Evolutionary conservation across 2,888 invertebrate genomes (phyloP).

Genomic region (Dryocosmus kuriphilus): DNA sequence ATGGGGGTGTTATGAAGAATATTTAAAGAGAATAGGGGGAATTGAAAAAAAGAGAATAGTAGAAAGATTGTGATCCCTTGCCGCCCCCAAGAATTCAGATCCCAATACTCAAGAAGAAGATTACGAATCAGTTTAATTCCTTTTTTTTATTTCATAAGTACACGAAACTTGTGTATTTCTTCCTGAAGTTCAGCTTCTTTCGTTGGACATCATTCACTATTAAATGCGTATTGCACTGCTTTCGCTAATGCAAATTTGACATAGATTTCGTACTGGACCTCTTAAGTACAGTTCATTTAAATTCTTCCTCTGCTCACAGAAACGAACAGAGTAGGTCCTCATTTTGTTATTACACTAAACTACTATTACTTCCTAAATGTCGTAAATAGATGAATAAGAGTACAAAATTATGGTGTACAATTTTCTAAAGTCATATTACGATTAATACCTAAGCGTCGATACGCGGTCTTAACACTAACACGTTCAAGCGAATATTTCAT

Average conservation of each 20-base stretch:
- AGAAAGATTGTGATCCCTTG: too few species aligned
- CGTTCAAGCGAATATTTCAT: constrained; percentile 16
- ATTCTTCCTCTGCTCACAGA: constrained; percentile 6
- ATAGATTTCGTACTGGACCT: constrained; percentile 51
- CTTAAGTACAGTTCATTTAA: constrained; percentile 23
- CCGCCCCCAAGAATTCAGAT: too few species aligned
- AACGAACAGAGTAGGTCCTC: constrained; percentile 1
- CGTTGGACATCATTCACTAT: constrained; percentile 49
- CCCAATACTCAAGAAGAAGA: neutral
- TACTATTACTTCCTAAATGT: neutral
- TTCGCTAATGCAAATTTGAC: constrained; percentile 59
- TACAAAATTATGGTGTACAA: constrained; percentile 50
- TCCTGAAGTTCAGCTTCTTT: constrained; percentile 19
- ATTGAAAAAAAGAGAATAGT: too few species aligned
- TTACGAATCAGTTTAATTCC: neutral
- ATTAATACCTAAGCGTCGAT: constrained; percentile 25
- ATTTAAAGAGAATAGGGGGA: too few species aligned
- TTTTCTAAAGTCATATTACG: constrained; percentile 45
- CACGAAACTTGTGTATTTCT: constrained; percentile 9
- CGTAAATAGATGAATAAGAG: constrained; percentile 46
- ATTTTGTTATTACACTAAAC: neutral
- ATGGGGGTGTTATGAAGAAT: too few species aligned
- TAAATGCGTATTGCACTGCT: constrained; percentile 48
- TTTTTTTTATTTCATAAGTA: constrained; percentile 34
- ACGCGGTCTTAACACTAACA: constrained; percentile 33